Base-by-base conservation (phyloP, 2,888 invertebrate species). In the Octodonta nipae region DNA sequence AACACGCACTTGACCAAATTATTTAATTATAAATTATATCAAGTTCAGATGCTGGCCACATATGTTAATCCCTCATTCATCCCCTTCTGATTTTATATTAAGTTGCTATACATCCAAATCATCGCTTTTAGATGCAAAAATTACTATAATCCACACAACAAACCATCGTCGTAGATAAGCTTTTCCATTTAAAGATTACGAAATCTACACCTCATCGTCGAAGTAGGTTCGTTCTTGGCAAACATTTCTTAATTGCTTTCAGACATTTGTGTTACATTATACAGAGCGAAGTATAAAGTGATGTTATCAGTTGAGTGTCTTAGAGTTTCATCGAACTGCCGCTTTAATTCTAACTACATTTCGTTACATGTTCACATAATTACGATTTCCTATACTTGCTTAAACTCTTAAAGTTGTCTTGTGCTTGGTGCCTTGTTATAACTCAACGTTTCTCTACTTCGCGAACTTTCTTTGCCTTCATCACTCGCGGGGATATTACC, bases 281-380 rank as follows among this genome's bases (percentile, higher is more conserved):
- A 47, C 41, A 45, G 43, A 43, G 43, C 38, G 43, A 41, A 46
- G 46, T 40, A 45, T 42, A 41, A 42, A 45, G 38, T 32, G 48
- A 51, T 49, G 44, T 49, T 49, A 48, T 47, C 47, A 37, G 37
- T n/a, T 7, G 20, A 27, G 42, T 33, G 38, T 34, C 25, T 29
- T 34, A 31, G 29, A 46, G 45, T 50, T 50, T 49, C 48, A 45
- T 41, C 44, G 46, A 49, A 51, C 44, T 42, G 47, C 46, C 46
- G 41, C 47, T n/a, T n/a, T 50, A 48, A 49, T 49, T 51, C 45
- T 22, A 38, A 36, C 41, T 36, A 47, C 44, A 47, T 45, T 45
- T 43, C 43, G 46, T 33, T 40, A 42, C 49, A 45, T 48, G 50
- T 47, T 44, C 39, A 36, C 35, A 46, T 51, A 53, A 53, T 53